Evolutionary conservation across 2,888 invertebrate species (phyloP).

Genomic region (Danaus chrysippus): DNA sequence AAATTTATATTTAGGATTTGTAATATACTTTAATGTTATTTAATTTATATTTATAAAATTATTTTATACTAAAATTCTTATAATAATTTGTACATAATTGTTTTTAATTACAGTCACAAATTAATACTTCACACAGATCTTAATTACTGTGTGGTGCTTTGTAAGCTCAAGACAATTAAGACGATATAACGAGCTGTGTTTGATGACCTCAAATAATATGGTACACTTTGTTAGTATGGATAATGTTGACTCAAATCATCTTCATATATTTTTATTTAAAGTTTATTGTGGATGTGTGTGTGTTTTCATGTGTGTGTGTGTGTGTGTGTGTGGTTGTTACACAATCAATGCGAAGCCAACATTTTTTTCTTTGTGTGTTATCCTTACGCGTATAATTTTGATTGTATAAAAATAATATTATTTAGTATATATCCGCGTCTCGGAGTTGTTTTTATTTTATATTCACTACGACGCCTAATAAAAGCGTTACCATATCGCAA

Average conservation of each 20-base stretch:
- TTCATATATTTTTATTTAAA: no score
- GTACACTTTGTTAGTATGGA: constrained; percentile 5
- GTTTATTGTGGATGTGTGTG: no score
- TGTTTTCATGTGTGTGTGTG: no score
- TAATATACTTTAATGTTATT: no score
- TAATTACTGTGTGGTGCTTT: constrained; percentile 34
- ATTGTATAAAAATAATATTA: constrained; percentile 4
- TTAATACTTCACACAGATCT: constrained; percentile 27
- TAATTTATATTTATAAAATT: no score
- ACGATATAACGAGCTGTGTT: constrained; percentile 32
- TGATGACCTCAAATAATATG: constrained; percentile 23
- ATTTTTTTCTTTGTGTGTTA: no score
- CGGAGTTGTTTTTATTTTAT: constrained; percentile 38
- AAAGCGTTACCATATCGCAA: constrained; percentile 70
- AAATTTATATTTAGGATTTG: constrained; percentile 43
- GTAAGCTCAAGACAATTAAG: constrained; percentile 43
- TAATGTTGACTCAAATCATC: background rate
- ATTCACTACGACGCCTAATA: constrained; percentile 54
- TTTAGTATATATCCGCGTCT: constrained; percentile 27
- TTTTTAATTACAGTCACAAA: constrained; percentile 27
- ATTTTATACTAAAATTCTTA: no score
- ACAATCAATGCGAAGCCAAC: no score
- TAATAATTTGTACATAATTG: constrained; percentile 1
- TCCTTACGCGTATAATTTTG: no score
- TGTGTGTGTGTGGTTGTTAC: no score